Conservation (phyloP, 2,113 vertebrate genomes). For the Arothron firmamentum region DNA sequence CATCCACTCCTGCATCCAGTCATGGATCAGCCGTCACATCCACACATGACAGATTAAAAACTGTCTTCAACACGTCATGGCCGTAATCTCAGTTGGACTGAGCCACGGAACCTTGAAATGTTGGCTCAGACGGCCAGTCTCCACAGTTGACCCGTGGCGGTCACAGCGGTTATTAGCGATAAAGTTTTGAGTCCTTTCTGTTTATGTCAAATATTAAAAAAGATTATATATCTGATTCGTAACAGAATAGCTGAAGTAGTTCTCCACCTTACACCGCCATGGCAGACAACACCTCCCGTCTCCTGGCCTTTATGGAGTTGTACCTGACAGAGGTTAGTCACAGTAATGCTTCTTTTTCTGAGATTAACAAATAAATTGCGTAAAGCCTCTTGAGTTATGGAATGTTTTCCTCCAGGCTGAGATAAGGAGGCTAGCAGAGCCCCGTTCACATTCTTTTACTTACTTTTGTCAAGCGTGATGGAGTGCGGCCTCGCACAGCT, state of each 20-base stretch:
- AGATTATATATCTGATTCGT: neutral
- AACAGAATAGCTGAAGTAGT: neutral
- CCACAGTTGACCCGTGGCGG: no score
- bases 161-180: no score
- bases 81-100: no score
- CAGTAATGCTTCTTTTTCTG: slow-evolving; percentile 9
- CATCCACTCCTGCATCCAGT: no score
- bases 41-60: no score
- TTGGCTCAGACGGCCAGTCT: no score
- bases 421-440: slow-evolving; percentile 45
- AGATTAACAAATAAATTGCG: slow-evolving; percentile 35
- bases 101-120: no score
- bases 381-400: slow-evolving; percentile 33
- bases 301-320: slow-evolving; percentile 10
- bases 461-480: slow-evolving; percentile 67
- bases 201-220: no score
- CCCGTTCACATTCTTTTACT: slow-evolving; percentile 58
- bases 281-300: neutral
- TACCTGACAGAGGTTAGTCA: slow-evolving; percentile 8
- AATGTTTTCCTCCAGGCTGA: slow-evolving; percentile 39
- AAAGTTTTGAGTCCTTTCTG: no score
- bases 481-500: slow-evolving; percentile 61
- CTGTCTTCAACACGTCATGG: no score
- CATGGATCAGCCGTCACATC: no score
- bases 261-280: neutral